Conservation (phyloP, 1,140 invertebrate genomes). For the Zaprionus vittiger region DNA sequence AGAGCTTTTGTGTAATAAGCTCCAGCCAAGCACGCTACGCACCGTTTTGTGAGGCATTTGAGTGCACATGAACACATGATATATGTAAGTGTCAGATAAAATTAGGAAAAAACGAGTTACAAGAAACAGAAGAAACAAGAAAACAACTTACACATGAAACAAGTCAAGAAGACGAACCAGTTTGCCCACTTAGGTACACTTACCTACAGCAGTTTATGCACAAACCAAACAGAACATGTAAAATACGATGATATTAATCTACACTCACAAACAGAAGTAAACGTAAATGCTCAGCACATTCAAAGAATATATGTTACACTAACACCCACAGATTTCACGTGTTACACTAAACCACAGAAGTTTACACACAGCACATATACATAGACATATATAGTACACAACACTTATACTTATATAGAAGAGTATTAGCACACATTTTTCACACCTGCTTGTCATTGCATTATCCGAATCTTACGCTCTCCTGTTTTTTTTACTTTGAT, state of each 20-base stretch:
- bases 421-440: not conserved
- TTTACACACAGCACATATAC: not conserved
- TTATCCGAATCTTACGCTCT: not conserved
- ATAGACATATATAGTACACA: not conserved
- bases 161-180: not conserved
- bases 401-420: not conserved
- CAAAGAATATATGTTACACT: constrained; percentile 1
- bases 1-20: constrained; percentile 59
- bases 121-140: not conserved
- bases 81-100: constrained; percentile 56
- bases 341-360: not conserved
- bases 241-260: not conserved
- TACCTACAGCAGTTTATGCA: not conserved
- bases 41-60: constrained; percentile 52
- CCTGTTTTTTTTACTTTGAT: constrained; percentile 7
- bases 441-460: constrained; percentile 16
- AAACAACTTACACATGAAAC: constrained; percentile 20
- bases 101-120: not conserved
- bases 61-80: constrained; percentile 54
- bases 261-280: not conserved
- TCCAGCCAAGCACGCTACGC: constrained; percentile 61
- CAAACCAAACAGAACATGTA: not conserved
- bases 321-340: not conserved
- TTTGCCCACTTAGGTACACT: not conserved
- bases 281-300: too few species aligned